These are phyloP conservation scores for Myanophis thanlyinensis DNA, from an alignment of 2,113 vertebrate genomes.

Conservation along the genomic window DNA sequence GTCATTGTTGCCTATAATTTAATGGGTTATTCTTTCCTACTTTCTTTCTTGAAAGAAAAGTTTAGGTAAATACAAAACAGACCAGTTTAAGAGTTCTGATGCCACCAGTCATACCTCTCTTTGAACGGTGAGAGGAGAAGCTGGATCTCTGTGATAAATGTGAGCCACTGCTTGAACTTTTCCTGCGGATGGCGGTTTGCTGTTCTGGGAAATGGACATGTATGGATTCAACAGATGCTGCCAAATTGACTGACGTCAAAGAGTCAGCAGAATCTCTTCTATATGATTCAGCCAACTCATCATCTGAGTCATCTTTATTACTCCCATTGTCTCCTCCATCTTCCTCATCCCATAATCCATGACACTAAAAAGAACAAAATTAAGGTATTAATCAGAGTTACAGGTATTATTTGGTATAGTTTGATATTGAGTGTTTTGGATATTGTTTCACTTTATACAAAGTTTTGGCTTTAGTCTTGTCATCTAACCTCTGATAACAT, in stretches of 20 bases:
- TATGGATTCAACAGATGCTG: conserved; percentile 82
- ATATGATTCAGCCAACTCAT: conserved; percentile 74
- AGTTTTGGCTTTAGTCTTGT: not conserved
- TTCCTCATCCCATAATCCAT: conserved; percentile 94
- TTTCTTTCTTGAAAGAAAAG: not conserved
- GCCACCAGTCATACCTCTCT: conserved; percentile 76
- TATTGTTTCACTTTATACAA: not conserved
- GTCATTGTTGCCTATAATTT: not conserved
- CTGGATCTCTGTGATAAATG: conserved; percentile 82
- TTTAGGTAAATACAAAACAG: not conserved
- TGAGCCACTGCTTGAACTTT: conserved; percentile 81
- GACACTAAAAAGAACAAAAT: conserved; percentile 77
- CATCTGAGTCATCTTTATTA: conserved; percentile 79
- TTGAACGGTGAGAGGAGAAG: conserved; percentile 83
- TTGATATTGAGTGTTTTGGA: not conserved
- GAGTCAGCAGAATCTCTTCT: conserved; percentile 80
- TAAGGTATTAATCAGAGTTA: not conserved
- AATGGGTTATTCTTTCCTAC: not conserved
- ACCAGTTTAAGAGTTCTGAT: not conserved
- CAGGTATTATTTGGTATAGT: not conserved
- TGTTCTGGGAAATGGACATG: conserved; percentile 82
- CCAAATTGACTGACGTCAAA: conserved; percentile 85
- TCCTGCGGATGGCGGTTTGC: conserved; percentile 79
- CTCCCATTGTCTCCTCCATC: conserved; percentile 73
- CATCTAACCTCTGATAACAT: not conserved